Conservation (phyloP, 2,888 invertebrate genomes). For the Druceiella hillmani region DNA sequence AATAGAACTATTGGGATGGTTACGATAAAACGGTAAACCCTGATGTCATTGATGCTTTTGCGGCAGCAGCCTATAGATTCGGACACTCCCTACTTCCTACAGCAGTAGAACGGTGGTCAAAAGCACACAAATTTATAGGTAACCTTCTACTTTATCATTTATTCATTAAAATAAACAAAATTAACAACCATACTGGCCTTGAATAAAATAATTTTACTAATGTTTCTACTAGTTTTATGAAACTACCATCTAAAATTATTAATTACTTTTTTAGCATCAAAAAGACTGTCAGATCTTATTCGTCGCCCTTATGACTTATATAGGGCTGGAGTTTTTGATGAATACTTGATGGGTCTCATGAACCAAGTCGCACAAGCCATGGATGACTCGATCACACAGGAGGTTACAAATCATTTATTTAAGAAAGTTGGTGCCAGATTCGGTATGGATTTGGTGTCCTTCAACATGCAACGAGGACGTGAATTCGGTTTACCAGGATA, state of each 20-base stretch:
- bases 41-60: conserved; percentile 82
- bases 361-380: conserved; percentile 93
- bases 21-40: conserved; percentile 83
- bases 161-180: no score
- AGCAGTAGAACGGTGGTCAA: conserved; percentile 90
- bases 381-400: conserved; percentile 88
- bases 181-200: no score
- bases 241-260: conserved; percentile 13
- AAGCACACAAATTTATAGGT: conserved; percentile 92
- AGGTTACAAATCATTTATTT: conserved; percentile 89
- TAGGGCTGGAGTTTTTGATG: conserved; percentile 84
- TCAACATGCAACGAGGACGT: conserved; percentile 90
- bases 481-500: conserved; percentile 90
- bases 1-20: conserved; percentile 75
- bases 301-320: conserved; percentile 86
- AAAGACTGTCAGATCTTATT: conserved; percentile 81
- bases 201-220: no score
- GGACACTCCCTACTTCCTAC: conserved; percentile 88
- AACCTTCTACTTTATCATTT: conserved; percentile 25
- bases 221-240: no score
- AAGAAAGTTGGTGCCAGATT: conserved; percentile 73
- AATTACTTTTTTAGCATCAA: conserved; percentile 70
- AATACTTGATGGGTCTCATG: conserved; percentile 89
- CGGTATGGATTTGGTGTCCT: conserved; percentile 87
- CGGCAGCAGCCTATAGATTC: conserved; percentile 89